Evolutionary conservation across 1,140 invertebrate species (phyloP).

Genomic region (Thaumatotibia leucotreta): DNA sequence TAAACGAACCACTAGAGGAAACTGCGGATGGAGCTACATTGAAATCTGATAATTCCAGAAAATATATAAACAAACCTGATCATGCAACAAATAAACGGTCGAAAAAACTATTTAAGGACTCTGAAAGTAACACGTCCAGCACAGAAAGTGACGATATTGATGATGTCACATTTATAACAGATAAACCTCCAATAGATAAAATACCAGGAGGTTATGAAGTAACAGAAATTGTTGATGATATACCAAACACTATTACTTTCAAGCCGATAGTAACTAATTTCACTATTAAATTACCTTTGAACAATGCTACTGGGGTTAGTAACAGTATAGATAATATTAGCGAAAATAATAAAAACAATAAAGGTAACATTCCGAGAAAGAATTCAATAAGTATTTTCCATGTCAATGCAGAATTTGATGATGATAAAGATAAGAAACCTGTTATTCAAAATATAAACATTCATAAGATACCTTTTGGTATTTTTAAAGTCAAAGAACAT

Average conservation of each 20-base stretch:
- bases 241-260: constrained; percentile 35
- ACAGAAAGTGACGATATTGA: not conserved
- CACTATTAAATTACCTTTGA: constrained; percentile 27
- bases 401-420: constrained; percentile 34
- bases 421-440: constrained; percentile 11
- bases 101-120: not conserved
- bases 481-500: constrained; percentile 29
- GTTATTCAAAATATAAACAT: constrained; percentile 9
- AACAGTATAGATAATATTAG: constrained; percentile 6
- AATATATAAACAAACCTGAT: not conserved
- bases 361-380: constrained; percentile 22
- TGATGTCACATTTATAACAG: not conserved
- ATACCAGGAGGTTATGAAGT: constrained; percentile 41
- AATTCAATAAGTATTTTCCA: constrained; percentile 36
- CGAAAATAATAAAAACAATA: constrained; percentile 3
- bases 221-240: constrained; percentile 43
- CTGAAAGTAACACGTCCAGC: not conserved
- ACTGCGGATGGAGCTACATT: not conserved
- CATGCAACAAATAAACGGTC: not conserved
- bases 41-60: not conserved
- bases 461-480: constrained; percentile 1
- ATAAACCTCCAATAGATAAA: not conserved
- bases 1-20: not conserved
- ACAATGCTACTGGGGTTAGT: constrained; percentile 19
- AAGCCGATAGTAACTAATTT: constrained; percentile 36